Conservation (phyloP, 2,113 vertebrate species). For the Tamias sibiricus region DNA sequence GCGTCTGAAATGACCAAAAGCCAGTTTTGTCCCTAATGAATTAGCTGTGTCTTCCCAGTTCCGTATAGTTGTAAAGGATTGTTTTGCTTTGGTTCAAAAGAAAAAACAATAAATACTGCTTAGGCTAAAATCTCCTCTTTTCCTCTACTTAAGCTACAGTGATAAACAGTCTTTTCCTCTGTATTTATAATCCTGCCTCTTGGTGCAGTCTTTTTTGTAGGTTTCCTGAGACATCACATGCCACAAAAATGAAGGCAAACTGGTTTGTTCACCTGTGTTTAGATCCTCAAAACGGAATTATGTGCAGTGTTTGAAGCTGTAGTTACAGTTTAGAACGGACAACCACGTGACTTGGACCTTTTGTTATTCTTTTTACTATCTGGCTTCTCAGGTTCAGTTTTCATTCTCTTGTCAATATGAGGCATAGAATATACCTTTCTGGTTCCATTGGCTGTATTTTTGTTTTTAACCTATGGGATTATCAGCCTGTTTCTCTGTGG, state of each 20-base stretch:
- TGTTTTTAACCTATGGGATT: neutral
- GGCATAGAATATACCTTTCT: neutral
- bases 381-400: slow-evolving; percentile 22
- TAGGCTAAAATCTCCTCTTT: neutral
- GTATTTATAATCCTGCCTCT: slow-evolving; percentile 41
- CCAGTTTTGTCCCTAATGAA: neutral
- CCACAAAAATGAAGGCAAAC: slow-evolving; percentile 81
- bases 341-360: neutral
- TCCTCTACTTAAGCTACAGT: neutral
- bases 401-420: neutral
- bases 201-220: slow-evolving; percentile 64
- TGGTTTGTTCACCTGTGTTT: slow-evolving; percentile 73
- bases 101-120: neutral
- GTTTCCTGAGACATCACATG: slow-evolving; percentile 70
- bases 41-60: neutral
- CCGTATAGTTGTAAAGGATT: neutral
- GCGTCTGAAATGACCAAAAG: neutral
- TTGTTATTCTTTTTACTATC: slow-evolving; percentile 1
- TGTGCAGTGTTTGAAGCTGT: neutral
- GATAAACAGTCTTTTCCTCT: slow-evolving; percentile 43
- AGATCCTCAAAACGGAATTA: slow-evolving; percentile 39
- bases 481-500: neutral
- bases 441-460: neutral
- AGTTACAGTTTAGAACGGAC: neutral
- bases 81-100: slow-evolving; percentile 43